These are phyloP conservation scores for Stenoptilia bipunctidactyla DNA, from an alignment of 2,888 invertebrate genomes.

Conservation along the genomic window DNA sequence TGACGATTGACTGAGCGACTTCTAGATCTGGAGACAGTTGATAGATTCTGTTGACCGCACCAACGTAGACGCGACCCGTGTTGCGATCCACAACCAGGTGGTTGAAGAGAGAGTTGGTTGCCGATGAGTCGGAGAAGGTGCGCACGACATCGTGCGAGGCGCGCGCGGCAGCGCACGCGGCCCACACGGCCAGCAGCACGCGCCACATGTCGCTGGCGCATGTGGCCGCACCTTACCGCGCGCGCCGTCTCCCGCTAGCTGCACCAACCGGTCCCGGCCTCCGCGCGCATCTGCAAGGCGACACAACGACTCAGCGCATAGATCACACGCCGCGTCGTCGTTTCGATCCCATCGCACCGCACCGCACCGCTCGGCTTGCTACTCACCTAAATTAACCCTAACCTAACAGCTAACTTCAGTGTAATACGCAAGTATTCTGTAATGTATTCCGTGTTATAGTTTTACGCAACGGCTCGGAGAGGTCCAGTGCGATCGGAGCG, in stretches of 20 bases:
- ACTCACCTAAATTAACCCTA: conserved; percentile 36
- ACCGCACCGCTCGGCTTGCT: conserved; percentile 43
- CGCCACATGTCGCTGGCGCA: conserved; percentile 67
- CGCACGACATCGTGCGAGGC: conserved; percentile 76
- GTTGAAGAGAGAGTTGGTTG: conserved; percentile 81
- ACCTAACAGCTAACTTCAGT: conserved; percentile 31
- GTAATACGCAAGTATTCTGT: conserved; percentile 22
- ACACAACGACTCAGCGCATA: conserved; percentile 61
- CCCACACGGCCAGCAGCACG: conserved; percentile 71
- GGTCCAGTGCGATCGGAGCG: conserved; percentile 68
- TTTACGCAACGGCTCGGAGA: conserved; percentile 51
- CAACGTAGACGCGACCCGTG: conserved; percentile 89
- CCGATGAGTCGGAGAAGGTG: conserved; percentile 75
- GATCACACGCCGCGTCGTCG: conserved; percentile 38
- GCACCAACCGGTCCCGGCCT: conserved; percentile 38
- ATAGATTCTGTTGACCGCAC: conserved; percentile 92
- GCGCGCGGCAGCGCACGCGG: conserved; percentile 67
- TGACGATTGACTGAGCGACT: conserved; percentile 81
- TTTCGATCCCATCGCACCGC: conserved; percentile 62
- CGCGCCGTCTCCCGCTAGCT: conserved; percentile 44
- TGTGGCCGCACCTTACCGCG: conserved; percentile 61
- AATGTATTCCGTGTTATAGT: conserved; percentile 28
- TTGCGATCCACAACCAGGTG: conserved; percentile 92
- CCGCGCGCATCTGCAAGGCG: conserved; percentile 64
- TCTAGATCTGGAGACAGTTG: conserved; percentile 91